Evolutionary conservation across 1,140 invertebrate species (phyloP).

Genomic region (Drosophila sulfurigaster): DNA sequence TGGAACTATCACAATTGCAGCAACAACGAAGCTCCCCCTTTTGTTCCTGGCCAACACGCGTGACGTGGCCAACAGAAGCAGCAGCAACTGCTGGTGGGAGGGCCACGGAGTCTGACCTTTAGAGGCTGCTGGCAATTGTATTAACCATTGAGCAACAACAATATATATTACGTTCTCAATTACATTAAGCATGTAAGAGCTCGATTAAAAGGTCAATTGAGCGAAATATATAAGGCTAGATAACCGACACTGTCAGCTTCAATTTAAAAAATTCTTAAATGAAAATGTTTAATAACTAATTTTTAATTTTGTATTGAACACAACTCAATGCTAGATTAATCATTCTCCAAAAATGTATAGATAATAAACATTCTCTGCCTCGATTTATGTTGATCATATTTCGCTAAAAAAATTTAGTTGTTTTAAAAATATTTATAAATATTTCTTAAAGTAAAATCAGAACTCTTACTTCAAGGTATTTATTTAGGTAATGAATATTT

Average conservation of each 20-base stretch:
- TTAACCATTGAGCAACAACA: conserved; percentile 44
- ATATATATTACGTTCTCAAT: conserved; percentile 1
- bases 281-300: too few species aligned
- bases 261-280: background rate
- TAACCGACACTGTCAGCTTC: background rate
- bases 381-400: background rate
- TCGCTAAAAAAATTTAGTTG: too few species aligned
- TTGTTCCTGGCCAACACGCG: conserved; percentile 15
- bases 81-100: background rate
- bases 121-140: conserved; percentile 44
- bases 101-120: background rate
- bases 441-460: too few species aligned
- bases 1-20: background rate
- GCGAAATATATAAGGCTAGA: background rate
- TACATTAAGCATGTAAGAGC: conserved; percentile 14
- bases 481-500: too few species aligned
- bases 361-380: background rate
- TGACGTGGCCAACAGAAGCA: conserved; percentile 6
- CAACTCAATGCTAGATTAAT: too few species aligned
- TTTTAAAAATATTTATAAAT: too few species aligned
- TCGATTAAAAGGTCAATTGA: conserved; percentile 1
- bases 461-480: background rate
- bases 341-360: background rate
- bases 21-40: background rate
- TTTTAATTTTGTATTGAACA: too few species aligned